phyloP scores from a whole-genome alignment of 2,113 vertebrate species.

The Lophura nycthemera region DNA sequence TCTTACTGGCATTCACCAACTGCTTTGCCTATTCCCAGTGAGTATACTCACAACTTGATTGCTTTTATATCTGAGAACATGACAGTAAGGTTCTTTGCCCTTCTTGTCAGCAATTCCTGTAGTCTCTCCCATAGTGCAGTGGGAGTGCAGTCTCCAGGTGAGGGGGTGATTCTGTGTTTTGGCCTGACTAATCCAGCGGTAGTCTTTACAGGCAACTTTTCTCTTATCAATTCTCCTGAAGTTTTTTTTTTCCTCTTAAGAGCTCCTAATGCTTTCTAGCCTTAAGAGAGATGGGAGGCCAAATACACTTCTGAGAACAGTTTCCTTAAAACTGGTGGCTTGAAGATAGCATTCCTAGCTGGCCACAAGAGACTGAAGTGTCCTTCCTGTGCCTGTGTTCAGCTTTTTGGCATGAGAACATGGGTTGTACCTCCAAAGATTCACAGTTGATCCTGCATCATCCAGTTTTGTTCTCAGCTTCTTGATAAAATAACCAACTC shows the following conservation, averaged over 20 bases:
- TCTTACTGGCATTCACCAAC: not conserved
- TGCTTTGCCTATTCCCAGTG: not conserved
- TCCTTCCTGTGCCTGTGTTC: fast-evolving
- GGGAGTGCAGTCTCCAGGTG: not conserved
- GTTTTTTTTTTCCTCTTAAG: not conserved
- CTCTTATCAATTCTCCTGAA: not conserved
- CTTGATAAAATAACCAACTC: not conserved
- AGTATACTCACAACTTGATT: not conserved
- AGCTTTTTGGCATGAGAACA: not conserved
- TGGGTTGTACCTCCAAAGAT: not conserved
- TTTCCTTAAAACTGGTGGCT: not conserved
- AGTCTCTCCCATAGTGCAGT: not conserved
- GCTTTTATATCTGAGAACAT: not conserved
- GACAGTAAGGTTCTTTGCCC: not conserved
- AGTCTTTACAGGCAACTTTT: not conserved
- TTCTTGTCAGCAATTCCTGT: not conserved
- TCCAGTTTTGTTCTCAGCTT: not conserved
- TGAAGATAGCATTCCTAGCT: not conserved
- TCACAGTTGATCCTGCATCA: not conserved
- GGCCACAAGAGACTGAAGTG: not conserved
- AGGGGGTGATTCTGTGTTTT: not conserved
- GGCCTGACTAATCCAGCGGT: not conserved
- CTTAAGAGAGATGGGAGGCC: not conserved
- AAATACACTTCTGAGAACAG: not conserved
- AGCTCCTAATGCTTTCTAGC: not conserved